Evolutionary conservation across 1,140 invertebrate genomes (phyloP).

Genomic region (Drosophila albomicans): DNA sequence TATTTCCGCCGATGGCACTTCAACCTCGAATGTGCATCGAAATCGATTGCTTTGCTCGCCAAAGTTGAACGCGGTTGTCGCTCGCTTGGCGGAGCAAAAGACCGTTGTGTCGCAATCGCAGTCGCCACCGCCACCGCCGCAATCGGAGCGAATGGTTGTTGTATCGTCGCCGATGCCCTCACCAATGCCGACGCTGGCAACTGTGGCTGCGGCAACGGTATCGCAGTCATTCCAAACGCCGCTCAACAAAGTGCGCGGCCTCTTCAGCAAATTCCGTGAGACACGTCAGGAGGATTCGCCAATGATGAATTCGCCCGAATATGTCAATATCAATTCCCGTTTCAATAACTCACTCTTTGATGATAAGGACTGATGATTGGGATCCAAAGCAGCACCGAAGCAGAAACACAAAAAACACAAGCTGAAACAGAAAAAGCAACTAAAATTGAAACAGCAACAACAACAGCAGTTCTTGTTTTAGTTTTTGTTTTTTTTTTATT

Average conservation of each 20-base stretch:
- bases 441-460: not conserved
- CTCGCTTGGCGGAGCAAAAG: not conserved
- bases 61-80: conserved; percentile 30
- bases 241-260: conserved; percentile 54
- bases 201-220: conserved; percentile 14
- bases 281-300: not conserved
- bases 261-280: conserved; percentile 60
- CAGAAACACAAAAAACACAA: conserved; percentile 2
- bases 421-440: not conserved
- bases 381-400: not conserved
- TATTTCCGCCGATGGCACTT: conserved; percentile 8
- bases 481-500: too few species aligned
- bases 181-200: conserved; percentile 2
- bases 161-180: not conserved
- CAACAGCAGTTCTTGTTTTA: not conserved
- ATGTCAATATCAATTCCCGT: not conserved
- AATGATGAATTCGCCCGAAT: not conserved
- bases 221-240: conserved; percentile 61
- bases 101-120: too few species aligned
- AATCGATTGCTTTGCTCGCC: conserved; percentile 48
- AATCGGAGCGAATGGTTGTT: not conserved
- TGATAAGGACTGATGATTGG: conserved; percentile 10
- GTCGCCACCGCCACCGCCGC: not conserved
- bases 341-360: conserved; percentile 7
- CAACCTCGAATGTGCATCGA: conserved; percentile 5